These are phyloP conservation scores for Chamaetylas fuelleborni DNA, from an alignment of 2,113 vertebrate genomes.

Conservation along the genomic window DNA sequence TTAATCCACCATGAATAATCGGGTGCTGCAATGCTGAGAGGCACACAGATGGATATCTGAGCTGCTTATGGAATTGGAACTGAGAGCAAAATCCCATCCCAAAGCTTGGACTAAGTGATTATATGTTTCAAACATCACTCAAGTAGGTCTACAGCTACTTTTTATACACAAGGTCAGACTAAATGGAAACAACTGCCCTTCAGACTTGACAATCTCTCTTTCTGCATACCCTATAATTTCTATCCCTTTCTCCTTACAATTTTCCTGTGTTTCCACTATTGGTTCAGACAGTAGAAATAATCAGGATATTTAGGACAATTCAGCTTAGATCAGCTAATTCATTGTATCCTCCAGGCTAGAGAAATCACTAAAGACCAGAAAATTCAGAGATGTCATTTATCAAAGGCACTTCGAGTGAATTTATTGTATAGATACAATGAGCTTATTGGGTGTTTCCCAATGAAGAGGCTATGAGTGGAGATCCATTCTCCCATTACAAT, in stretches of 20 bases:
- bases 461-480: neutral
- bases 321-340: constrained; percentile 39
- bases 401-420: neutral
- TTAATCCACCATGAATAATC: neutral
- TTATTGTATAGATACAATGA: constrained; percentile 8
- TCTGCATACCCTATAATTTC: constrained; percentile 18
- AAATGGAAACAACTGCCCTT: constrained; percentile 36
- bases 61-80: neutral
- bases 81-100: neutral
- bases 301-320: constrained; percentile 19
- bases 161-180: constrained; percentile 19
- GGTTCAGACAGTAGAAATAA: constrained; percentile 25
- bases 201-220: neutral
- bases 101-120: neutral
- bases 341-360: neutral
- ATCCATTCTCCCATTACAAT: neutral
- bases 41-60: neutral
- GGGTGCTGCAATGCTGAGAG: neutral
- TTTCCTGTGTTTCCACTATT: neutral
- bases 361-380: neutral
- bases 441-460: neutral
- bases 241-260: neutral
- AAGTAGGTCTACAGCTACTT: neutral
- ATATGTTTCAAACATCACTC: neutral
- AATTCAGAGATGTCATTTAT: constrained; percentile 6